Conservation (phyloP, 2,888 invertebrate genomes). For the Sinopyrophorus schimmeli region DNA sequence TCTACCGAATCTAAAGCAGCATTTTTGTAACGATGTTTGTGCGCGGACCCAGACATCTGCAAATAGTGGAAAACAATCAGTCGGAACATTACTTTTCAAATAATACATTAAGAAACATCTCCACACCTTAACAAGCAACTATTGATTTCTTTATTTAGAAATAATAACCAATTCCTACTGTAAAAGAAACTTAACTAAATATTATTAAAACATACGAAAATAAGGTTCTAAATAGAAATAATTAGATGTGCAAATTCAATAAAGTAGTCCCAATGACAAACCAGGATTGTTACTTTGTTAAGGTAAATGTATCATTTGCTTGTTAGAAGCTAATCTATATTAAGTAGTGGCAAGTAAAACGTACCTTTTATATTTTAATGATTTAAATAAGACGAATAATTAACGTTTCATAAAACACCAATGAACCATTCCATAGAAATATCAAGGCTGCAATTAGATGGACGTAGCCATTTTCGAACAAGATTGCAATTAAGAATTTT, state of each 20-base stretch:
- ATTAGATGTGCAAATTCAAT: background rate
- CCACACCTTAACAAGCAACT: slow-evolving; percentile 6
- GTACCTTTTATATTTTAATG: slow-evolving; percentile 11
- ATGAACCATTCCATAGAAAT: slow-evolving; percentile 17
- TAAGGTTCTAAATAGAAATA: background rate
- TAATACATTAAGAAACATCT: slow-evolving; percentile 4
- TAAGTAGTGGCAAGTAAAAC: background rate
- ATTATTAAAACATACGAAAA: background rate
- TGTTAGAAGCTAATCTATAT: no score
- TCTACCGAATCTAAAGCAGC: slow-evolving; percentile 90
- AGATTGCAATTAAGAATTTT: no score
- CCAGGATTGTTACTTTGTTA: slow-evolving; percentile 5
- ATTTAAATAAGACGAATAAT: slow-evolving; percentile 5
- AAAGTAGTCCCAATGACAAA: slow-evolving; percentile 1
- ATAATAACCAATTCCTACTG: background rate
- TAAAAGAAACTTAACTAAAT: background rate
- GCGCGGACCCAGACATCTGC: slow-evolving; percentile 80
- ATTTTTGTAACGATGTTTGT: slow-evolving; percentile 94
- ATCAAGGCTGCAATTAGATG: slow-evolving; percentile 23
- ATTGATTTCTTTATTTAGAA: slow-evolving; percentile 6
- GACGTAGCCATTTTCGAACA: no score
- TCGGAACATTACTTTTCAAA: slow-evolving; percentile 1
- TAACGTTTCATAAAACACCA: slow-evolving; percentile 13
- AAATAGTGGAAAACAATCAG: slow-evolving; percentile 30
- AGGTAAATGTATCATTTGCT: background rate